phyloP scores from a whole-genome alignment of 2,113 vertebrate species.

The Asarcornis scutulata region DNA sequence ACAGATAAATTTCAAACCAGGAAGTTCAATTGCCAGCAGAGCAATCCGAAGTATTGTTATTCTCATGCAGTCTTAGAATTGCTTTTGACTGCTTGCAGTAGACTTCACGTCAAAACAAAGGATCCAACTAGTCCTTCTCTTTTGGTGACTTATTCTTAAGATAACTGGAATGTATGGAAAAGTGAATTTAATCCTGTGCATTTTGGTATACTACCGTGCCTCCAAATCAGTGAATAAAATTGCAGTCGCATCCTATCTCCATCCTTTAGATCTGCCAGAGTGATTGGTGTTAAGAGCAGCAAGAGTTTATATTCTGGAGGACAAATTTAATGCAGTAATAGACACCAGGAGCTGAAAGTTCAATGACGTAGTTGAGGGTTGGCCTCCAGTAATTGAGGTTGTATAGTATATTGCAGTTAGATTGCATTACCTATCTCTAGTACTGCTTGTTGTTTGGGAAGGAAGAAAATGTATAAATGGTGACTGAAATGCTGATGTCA shows the following conservation, averaged over 20 bases:
- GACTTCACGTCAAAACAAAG: not conserved
- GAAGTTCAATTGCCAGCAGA: rapidly evolving
- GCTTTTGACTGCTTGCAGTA: not conserved
- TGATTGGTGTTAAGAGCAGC: not conserved
- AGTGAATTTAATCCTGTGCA: not conserved
- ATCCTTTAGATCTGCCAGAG: not conserved
- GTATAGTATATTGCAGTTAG: not conserved
- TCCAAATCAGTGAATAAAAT: not conserved
- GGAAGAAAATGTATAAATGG: not conserved
- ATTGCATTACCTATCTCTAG: not conserved
- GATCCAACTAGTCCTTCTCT: not conserved
- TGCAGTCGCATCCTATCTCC: not conserved
- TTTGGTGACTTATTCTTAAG: not conserved
- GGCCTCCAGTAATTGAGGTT: not conserved
- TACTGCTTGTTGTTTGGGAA: not conserved
- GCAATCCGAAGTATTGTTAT: not conserved
- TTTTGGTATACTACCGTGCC: not conserved
- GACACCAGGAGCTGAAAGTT: slow-evolving; percentile 18
- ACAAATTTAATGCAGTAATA: not conserved
- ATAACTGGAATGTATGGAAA: not conserved
- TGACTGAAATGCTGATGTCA: not conserved
- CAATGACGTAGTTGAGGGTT: not conserved
- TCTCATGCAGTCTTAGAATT: not conserved
- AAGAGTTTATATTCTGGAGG: not conserved
- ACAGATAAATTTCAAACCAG: not conserved